Evolutionary conservation across 2,797 vertebrate species (phyloP).

Genomic region (Neosalanx taihuensis): DNA sequence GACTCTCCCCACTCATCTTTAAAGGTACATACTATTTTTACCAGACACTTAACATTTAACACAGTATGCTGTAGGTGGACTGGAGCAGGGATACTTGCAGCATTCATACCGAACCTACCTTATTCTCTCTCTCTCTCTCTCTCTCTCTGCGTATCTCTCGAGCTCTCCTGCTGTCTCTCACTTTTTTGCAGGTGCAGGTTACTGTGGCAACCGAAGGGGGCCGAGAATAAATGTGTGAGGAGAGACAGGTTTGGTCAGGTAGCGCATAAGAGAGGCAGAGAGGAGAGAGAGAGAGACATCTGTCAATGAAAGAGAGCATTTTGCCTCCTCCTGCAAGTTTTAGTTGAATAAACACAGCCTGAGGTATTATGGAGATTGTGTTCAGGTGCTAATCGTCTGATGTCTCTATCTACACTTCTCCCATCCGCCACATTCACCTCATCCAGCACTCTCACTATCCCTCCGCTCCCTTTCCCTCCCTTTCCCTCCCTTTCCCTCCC

Average conservation of each 20-base stretch:
- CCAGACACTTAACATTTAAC: slow-evolving; percentile 30
- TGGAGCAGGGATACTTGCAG: too few relatives aligned
- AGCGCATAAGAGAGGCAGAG: slow-evolving; percentile 15
- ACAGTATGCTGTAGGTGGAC: not conserved
- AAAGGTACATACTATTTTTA: slow-evolving; percentile 24
- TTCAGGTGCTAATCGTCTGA: not conserved
- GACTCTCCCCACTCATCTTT: slow-evolving; percentile 2
- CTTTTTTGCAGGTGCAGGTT: slow-evolving; percentile 24
- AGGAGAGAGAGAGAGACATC: not conserved
- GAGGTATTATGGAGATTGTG: slow-evolving; percentile 9
- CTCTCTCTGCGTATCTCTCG: too few relatives aligned
- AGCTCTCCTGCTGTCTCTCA: not conserved
- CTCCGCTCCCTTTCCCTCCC: not conserved
- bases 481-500: slow-evolving; percentile 21
- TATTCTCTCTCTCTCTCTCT: not conserved
- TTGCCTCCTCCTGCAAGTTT: slow-evolving; percentile 32
- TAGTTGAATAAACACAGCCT: slow-evolving; percentile 32
- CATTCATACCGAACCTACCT: not conserved
- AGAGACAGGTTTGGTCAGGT: not conserved
- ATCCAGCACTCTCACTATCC: not conserved
- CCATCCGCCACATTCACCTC: too few relatives aligned
- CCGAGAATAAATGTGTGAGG: slow-evolving; percentile 6
- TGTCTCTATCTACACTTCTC: not conserved
- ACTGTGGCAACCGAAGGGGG: slow-evolving; percentile 29
- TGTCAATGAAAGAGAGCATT: slow-evolving; percentile 32